Base-by-base conservation (phyloP, 2,113 vertebrate species). In the Phylloscopus trochiloides region DNA sequence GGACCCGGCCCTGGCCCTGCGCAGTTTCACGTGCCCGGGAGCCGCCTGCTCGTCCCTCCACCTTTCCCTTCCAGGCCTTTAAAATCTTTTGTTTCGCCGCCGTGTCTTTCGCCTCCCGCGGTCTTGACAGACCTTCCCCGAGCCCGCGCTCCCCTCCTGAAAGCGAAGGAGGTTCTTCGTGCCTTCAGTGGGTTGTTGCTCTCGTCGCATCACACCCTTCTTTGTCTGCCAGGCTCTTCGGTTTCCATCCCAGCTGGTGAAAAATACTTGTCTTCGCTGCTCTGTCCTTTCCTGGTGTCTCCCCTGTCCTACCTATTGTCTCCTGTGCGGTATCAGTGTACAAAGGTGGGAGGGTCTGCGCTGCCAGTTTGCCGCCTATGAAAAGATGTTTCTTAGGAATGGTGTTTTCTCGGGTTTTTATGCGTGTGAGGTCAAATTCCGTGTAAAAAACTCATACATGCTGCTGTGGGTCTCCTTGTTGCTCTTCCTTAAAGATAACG, bases 301-400 rank as follows among this genome's bases (percentile, higher is more conserved):
- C 75, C 55, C 62, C 58, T 82, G 88, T 82, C 86, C 59, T 96
- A 96, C 91, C 92, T 96, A 88, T 97, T 93, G 95, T 95, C 86
- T 94, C 82, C 79, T 58, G 79, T 54, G 62, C 86, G 4, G 63
- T 86, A 47, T 43, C 67, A 42, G 17, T 91, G 92, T 90, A 95
- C 93, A 95, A 94, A 95, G 93, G 91, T 96, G 96, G 96, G 96
- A 96, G 96, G 96, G 93, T 96, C 96, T 86, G 94, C 36, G 9
- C 70, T 87, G 82, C 62, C 79, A 61, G 26, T 87, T 93, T 58
- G 91, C 58, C 1, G 58, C 36, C 3, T 48, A 48, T 75, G 22
- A 8, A 52, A 65, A 79, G 86, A 36, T 86, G 88, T 67, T 55
- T 58, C n/a, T 59, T 62, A 9, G 65, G 42, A 74, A 78, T 71